phyloP scores from a whole-genome alignment of 64 coral and sea anemone genomes.

The Acropora yongei region DNA sequence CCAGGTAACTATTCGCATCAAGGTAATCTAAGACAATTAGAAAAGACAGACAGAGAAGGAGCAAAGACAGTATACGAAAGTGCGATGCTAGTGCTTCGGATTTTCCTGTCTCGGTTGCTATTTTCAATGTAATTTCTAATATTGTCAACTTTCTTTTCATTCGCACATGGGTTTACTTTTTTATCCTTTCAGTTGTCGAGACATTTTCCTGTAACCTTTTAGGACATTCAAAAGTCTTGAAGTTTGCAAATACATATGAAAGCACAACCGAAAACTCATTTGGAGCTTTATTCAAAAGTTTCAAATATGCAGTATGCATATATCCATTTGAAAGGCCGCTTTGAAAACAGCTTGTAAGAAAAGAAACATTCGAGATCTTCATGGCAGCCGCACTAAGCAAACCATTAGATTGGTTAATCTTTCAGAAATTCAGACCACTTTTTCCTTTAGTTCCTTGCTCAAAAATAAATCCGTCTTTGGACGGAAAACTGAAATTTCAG shows the following conservation, averaged over 20 bases:
- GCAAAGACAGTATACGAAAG: too few species aligned
- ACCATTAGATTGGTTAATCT: too few species aligned
- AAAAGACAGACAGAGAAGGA: too few species aligned
- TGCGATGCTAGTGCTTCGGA: too few species aligned
- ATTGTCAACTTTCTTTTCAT: neutral
- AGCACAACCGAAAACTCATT: neutral
- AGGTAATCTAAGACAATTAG: too few species aligned
- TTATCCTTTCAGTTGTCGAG: neutral
- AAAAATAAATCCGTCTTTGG: too few species aligned
- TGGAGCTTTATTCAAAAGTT: neutral
- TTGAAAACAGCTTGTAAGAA: neutral
- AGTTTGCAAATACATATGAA: neutral
- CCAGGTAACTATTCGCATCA: too few species aligned
- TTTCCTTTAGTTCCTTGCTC: too few species aligned
- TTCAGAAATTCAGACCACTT: too few species aligned
- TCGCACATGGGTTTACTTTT: neutral
- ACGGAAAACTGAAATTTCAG: too few species aligned
- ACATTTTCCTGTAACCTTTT: constrained; percentile 29
- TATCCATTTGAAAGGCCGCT: neutral
- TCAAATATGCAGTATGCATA: neutral
- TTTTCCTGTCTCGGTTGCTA: neutral
- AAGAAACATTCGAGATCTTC: too few species aligned
- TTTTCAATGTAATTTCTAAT: neutral
- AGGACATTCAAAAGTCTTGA: neutral
- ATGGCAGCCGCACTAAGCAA: too few species aligned